Evolutionary conservation across 2,888 invertebrate genomes (phyloP), one percentile per base, ranked within the genome.

Genomic region (Conomelus anceps): DNA sequence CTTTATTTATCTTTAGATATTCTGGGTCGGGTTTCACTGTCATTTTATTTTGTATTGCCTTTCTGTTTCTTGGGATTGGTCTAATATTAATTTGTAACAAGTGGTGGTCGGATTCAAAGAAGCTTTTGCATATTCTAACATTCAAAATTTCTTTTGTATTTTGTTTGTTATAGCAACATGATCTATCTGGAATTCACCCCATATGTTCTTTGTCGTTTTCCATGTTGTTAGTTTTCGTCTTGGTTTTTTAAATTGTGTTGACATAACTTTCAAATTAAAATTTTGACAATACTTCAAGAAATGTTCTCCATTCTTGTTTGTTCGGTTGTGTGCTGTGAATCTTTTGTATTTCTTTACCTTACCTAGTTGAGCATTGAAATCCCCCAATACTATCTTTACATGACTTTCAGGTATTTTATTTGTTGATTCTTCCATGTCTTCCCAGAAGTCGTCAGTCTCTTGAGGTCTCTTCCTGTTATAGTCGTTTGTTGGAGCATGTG

Each of bases 401-500:
- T 88, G 34, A 23, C 23, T n/a, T 89, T 88, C 34, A 20, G 26
- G 88, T 34, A 85, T 88, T 88, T 89, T 88, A n/a, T 20, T 24
- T 0, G 24, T 89, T 41, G 17, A 13, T 41, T 41, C 41, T 4
- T 84, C 88, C 3, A 89, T 22, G 22, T 87, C 41, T 23, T 89
- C 86, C 87, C 89, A 89, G 22, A 89, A 89, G n/a, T 86, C 23
- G 22, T 86, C 17, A 11, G 6, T 34, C 22, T 86, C 34, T 29
- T 29, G 0, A 34, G 87, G 34, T 22, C 87, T 86, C 41, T 85
- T 89, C 41, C 23, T 89, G 24, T 84, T 88, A 34, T 88, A 24
- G 17, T 41, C 22, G 84, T 89, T 89, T 88, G 84, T 88, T 6
- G 89, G 89, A 34, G 89, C 88, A 24, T 89, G 89, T 84, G 84